Base-by-base conservation (phyloP, 2,888 invertebrate species). In the Ormia ochracea region DNA sequence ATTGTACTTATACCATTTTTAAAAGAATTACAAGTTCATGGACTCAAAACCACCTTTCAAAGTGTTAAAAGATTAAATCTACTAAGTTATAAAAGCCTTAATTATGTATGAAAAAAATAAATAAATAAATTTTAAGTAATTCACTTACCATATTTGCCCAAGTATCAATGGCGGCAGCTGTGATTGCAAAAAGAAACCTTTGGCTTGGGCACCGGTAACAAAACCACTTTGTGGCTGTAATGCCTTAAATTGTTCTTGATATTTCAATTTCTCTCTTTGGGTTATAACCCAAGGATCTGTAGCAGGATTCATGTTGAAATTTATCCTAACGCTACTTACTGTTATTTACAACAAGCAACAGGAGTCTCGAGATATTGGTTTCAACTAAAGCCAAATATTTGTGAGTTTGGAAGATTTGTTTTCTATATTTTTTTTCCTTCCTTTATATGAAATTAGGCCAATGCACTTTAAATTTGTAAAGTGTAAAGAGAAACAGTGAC, bases 191-290 rank as follows among this genome's bases (percentile, higher is more conserved):
- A 99, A 94, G 88, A 99, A 97, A 61, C 95, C 94, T 90, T 98
- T 96, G 0, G 98, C 99, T 87, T 97, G 97, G 72, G 95, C 96
- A 0, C 97, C 98, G 17, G 96, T 96, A 12, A 99, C 93, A 85
- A 95, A 93, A 2, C 98, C 98, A 89, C 94, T 94, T 38, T 93
- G 91, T 0, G 98, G 98, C 61, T 96, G 96, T 6, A 98, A 91
- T 78, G 94, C 93, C 72, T 94, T 93, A 90, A 99, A 99, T 90
- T 98, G 98, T 83, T 96, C 95, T 80, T 96, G 94, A 90, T 97
- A 98, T 87, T 96, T 94, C 3, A 92, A 92, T 85, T 96, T 93
- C 89, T 98, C 98, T 78, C 96, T 95, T 1, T 95, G 93, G 87
- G 96, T 93, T 81, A 99, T 94, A 82, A 93, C 91, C 96, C 97